Conservation (phyloP, 2,113 vertebrate species). For the Theristicus caerulescens region DNA sequence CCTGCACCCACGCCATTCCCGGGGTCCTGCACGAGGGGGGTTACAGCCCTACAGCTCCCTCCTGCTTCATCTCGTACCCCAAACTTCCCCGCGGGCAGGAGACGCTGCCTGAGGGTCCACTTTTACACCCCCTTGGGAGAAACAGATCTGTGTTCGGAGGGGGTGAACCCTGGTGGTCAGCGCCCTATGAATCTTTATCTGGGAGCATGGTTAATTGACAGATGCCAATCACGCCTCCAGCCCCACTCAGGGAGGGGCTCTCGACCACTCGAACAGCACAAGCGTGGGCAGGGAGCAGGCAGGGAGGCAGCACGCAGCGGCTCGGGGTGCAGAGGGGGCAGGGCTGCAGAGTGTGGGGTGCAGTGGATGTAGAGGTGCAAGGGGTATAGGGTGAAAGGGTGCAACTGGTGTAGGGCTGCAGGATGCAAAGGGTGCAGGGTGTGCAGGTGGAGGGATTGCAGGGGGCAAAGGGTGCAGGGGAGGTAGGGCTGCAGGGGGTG, state of each 20-base stretch:
- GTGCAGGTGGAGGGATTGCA: not conserved
- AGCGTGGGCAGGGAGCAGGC: not conserved
- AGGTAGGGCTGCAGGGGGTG: not conserved
- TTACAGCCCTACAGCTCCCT: not conserved
- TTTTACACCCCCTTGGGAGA: not conserved
- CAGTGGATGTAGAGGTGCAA: too few relatives aligned
- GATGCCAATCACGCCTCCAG: not conserved
- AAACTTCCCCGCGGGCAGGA: not conserved
- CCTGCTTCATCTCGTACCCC: not conserved
- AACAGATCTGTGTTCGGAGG: accelerated
- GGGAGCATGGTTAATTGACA: not conserved
- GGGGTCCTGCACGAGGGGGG: not conserved
- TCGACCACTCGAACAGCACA: accelerated
- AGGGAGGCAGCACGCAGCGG: not conserved
- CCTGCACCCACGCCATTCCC: not conserved
- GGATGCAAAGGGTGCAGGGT: not conserved
- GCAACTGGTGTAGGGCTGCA: not conserved
- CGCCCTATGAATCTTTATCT: not conserved
- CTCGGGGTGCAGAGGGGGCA: too few relatives aligned
- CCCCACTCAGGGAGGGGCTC: not conserved
- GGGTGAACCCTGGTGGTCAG: not conserved
- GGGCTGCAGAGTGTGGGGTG: not conserved
- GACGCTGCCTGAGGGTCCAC: not conserved
- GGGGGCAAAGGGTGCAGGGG: too few relatives aligned
- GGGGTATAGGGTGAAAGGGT: not conserved